Conservation (phyloP, 2,113 vertebrate genomes). For the Cynocephalus volans region DNA sequence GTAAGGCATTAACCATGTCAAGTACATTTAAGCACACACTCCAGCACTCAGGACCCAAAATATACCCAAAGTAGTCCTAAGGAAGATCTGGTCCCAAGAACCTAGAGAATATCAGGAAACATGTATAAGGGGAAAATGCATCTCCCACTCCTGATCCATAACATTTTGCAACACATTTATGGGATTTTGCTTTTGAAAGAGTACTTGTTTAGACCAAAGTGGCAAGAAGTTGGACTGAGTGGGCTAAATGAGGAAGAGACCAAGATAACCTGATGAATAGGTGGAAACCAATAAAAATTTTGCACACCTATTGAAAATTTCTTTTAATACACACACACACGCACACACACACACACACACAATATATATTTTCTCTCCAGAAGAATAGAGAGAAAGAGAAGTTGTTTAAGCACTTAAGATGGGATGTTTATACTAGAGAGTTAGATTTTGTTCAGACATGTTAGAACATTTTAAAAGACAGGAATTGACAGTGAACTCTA, state of each 20-base stretch:
- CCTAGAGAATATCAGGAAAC: not conserved
- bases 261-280: not conserved
- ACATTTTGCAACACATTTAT: constrained; percentile 50
- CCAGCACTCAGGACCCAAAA: not conserved
- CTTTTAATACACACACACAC: not conserved
- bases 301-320: constrained; percentile 7
- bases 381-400: constrained; percentile 45
- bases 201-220: constrained; percentile 49
- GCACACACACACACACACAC: not conserved
- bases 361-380: not conserved
- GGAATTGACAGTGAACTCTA: constrained; percentile 4
- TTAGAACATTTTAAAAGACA: constrained; percentile 56
- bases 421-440: constrained; percentile 39
- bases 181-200: constrained; percentile 53
- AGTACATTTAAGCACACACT: constrained; percentile 16
- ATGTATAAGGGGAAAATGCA: not conserved
- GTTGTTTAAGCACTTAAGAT: constrained; percentile 3
- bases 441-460: constrained; percentile 44
- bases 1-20: not conserved
- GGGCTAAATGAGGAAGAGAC: not conserved
- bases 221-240: not conserved
- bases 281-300: not conserved
- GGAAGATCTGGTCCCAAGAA: constrained; percentile 17
- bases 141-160: not conserved
- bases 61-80: not conserved